phyloP scores from a whole-genome alignment of 2,113 vertebrate genomes.

The Zapus hudsonius region DNA sequence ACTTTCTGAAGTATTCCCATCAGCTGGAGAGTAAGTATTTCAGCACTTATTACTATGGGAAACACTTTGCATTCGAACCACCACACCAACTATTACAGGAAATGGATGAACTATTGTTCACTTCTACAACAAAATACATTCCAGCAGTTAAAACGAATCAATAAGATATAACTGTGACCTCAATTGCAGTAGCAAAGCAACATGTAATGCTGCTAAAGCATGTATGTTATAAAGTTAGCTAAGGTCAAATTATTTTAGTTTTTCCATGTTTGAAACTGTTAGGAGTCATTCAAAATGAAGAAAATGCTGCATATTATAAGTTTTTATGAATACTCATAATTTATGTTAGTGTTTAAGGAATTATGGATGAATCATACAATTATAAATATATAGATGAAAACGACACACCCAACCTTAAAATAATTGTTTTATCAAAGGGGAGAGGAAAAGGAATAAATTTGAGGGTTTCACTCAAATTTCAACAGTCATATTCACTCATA shows the following conservation, averaged over 20 bases:
- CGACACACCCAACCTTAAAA: not conserved
- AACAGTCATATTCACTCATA: not conserved
- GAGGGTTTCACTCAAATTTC: not conserved
- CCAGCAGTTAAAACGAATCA: not conserved
- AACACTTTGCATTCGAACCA: too few relatives aligned
- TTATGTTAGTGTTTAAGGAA: not conserved
- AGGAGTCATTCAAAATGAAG: not conserved
- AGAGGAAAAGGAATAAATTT: not conserved
- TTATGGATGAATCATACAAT: not conserved
- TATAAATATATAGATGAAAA: not conserved
- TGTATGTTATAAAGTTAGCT: not conserved
- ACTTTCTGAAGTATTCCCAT: too few relatives aligned
- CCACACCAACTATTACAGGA: not conserved
- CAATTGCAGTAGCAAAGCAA: not conserved
- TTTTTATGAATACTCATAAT: not conserved
- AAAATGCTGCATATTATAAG: not conserved
- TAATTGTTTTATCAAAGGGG: not conserved
- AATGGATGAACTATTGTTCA: not conserved
- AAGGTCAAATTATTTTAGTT: not conserved
- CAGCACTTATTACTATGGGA: too few relatives aligned
- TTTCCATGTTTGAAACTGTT: not conserved
- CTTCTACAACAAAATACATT: not conserved
- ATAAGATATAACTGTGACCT: not conserved
- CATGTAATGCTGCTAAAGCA: not conserved
- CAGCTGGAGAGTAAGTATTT: too few relatives aligned